Base-by-base conservation (phyloP, 2,797 vertebrate species). In the Girardinus metallicus region DNA sequence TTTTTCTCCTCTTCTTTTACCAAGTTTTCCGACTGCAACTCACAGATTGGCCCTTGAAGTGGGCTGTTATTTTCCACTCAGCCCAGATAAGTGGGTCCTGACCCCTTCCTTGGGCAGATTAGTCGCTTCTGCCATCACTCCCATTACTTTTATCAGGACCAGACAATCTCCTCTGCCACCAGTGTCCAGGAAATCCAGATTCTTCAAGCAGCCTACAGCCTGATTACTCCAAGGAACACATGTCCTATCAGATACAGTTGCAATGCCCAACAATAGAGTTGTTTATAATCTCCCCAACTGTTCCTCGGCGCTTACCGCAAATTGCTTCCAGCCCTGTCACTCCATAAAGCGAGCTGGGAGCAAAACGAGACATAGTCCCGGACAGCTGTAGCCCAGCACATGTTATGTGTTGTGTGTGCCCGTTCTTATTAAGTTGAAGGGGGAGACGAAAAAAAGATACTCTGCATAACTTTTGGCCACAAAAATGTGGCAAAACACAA, bases 261-360 rank as follows among this genome's bases (percentile, higher is more conserved):
- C 80, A 84, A 85, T 86, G 75, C 64, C 49, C 83, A 89, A 93
- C 86, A 92, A 88, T 85, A 77, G 85, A 89, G 89, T 82, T 76
- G 82, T 93, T 94, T 89, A 92, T 93, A 92, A 93, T 92, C 86
- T 90, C 73, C 83, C 85, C 89, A 88, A 83, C 86, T 85, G 82
- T 80, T 91, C 76, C 79, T 85, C n/a, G 7, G 86, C 87, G 77
- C 83, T 92, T 89, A 82, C 47, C 62, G 80, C 79, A 94, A 92
- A 95, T 94, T 94, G 88, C 88, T 94, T 95, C 91, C 93, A 93
- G 91, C 90, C 88, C 81, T 87, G 92, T 94, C 91, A 87, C 86
- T 77, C 79, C 72, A 62, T 79, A 75, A 85, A 90, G 76, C 73
- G 83, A 89, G 84, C 86, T 74, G n/a, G 41, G 74, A 87, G 80